phyloP scores from a whole-genome alignment of 2,113 vertebrate species.

The Genyomyrus donnyi region DNA sequence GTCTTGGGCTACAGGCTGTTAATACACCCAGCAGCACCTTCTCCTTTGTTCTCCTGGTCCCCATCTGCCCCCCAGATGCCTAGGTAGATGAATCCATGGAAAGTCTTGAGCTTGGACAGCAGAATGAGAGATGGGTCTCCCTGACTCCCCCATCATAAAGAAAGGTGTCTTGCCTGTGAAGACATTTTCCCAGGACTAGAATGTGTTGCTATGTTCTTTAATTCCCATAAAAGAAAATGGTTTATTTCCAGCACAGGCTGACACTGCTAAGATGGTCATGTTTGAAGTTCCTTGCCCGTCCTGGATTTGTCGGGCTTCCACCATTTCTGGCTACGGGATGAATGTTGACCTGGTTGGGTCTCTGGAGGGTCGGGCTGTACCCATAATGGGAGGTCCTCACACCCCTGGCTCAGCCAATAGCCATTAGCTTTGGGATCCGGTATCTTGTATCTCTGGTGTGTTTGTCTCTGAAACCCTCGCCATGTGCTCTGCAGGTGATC shows the following conservation, averaged over 20 bases:
- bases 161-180: not conserved
- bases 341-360: not conserved
- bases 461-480: not conserved
- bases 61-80: constrained; percentile 16
- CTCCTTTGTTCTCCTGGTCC: not conserved
- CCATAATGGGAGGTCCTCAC: not conserved
- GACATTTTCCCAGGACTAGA: not conserved
- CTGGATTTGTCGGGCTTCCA: not conserved
- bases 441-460: not conserved
- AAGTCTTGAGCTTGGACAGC: not conserved
- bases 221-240: not conserved
- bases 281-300: not conserved
- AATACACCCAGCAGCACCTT: not conserved
- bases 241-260: not conserved
- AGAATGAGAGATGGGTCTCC: not conserved
- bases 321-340: not conserved
- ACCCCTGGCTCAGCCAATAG: not conserved
- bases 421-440: not conserved
- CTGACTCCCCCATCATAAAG: not conserved
- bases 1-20: not conserved
- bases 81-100: not conserved
- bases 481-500: constrained; percentile 74
- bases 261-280: not conserved
- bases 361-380: not conserved
- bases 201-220: not conserved